Evolutionary conservation across 2,797 vertebrate species (phyloP).

Genomic region (Rhinatrema bivittatum): DNA sequence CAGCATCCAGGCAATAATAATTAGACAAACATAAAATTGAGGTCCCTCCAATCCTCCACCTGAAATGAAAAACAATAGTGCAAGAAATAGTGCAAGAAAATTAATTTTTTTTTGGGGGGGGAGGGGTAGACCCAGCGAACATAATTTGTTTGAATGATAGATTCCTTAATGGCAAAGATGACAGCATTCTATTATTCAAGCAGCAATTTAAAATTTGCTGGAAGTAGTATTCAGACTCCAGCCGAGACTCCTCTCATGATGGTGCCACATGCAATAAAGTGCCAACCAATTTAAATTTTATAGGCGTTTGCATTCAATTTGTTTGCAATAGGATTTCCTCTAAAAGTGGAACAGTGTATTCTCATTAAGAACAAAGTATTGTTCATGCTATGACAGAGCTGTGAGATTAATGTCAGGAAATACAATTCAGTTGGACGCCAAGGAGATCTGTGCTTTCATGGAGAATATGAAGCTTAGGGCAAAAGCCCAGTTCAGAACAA

Average conservation of each 20-base stretch:
- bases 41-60: not conserved
- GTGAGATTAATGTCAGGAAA: slow-evolving; percentile 13
- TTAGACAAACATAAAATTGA: not conserved
- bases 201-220: not conserved
- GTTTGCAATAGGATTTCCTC: slow-evolving; percentile 10
- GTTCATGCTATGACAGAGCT: slow-evolving; percentile 17
- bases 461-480: slow-evolving; percentile 18
- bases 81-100: not conserved
- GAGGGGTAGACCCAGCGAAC: not conserved
- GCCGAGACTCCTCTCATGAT: not conserved
- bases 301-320: slow-evolving; percentile 2
- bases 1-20: accelerated
- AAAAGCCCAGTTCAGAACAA: slow-evolving; percentile 10
- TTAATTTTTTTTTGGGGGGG: accelerated
- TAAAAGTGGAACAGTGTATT: slow-evolving; percentile 16
- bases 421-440: slow-evolving; percentile 17
- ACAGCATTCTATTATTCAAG: not conserved
- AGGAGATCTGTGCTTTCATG: slow-evolving; percentile 17
- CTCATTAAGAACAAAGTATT: slow-evolving; percentile 12
- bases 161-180: not conserved
- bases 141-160: not conserved
- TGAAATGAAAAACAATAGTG: not conserved
- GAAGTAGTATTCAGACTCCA: not conserved
- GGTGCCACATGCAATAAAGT: not conserved
- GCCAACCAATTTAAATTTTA: slow-evolving; percentile 1